These are phyloP conservation scores for Bombus difficillimus DNA, from an alignment of 1,140 invertebrate species.

Conservation along the genomic window DNA sequence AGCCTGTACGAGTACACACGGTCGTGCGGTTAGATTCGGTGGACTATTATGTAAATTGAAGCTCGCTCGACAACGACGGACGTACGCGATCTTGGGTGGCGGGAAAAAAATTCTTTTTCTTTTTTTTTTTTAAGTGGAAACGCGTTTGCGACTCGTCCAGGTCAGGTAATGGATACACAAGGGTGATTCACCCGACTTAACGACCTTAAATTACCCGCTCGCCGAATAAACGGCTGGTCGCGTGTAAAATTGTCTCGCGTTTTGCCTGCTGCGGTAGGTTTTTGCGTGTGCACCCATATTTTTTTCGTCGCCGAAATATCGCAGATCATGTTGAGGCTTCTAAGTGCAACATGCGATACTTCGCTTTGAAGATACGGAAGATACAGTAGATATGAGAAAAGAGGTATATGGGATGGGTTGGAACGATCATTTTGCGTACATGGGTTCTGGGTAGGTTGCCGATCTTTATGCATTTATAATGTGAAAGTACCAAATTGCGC, in stretches of 20 bases:
- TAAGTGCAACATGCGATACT: background rate
- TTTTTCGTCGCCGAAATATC: background rate
- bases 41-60: conserved; percentile 26
- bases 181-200: conserved; percentile 15
- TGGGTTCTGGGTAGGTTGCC: background rate
- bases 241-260: background rate
- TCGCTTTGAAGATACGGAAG: background rate
- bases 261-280: background rate
- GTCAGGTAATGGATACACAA: conserved; percentile 3
- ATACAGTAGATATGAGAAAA: background rate
- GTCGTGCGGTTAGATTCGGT: background rate
- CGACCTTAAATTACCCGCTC: conserved; percentile 11
- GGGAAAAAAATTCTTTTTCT: background rate
- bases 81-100: background rate
- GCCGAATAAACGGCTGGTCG: conserved; percentile 11
- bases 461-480: too few species aligned
- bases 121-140: background rate
- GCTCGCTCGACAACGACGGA: too few species aligned
- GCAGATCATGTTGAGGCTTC: background rate
- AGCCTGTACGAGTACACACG: background rate
- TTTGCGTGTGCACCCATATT: background rate
- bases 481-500: too few species aligned
- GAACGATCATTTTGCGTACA: background rate
- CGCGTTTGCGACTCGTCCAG: too few species aligned
- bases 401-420: background rate